Evolutionary conservation across 2,797 vertebrate genomes (phyloP).

Genomic region (Mareca penelope): DNA sequence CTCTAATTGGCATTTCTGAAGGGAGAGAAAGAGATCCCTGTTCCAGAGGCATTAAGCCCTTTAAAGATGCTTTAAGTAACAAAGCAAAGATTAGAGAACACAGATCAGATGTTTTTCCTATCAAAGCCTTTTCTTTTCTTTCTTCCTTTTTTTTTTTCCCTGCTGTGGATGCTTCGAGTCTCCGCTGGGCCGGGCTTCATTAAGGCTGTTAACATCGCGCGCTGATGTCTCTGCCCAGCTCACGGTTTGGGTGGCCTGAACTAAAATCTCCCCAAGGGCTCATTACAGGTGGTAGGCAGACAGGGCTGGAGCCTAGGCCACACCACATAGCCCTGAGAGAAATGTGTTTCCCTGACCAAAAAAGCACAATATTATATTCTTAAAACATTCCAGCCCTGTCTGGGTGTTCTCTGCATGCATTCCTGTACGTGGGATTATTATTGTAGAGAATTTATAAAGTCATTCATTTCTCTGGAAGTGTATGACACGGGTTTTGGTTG

Average conservation of each 20-base stretch:
- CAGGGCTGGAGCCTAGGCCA: conserved; percentile 79
- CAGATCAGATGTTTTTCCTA: conserved; percentile 70
- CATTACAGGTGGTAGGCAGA: conserved; percentile 86
- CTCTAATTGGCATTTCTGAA: conserved; percentile 51
- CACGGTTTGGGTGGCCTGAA: conserved; percentile 89
- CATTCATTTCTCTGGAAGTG: conserved; percentile 93
- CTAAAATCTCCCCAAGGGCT: conserved; percentile 85
- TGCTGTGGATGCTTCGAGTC: conserved; percentile 47
- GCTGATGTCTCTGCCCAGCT: conserved; percentile 69
- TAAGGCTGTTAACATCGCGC: conserved; percentile 66
- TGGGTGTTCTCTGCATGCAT: conserved; percentile 81
- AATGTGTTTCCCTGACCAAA: conserved; percentile 79
- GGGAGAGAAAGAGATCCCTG: conserved; percentile 44
- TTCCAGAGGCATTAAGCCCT: conserved; percentile 26
- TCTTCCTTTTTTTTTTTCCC: conserved; percentile 39
- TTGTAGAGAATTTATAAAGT: conserved; percentile 93
- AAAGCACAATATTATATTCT: conserved; percentile 79
- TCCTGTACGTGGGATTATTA: conserved; percentile 89
- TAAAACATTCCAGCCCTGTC: conserved; percentile 68
- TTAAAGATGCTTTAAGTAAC: conserved; percentile 53
- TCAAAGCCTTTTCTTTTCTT: conserved; percentile 60
- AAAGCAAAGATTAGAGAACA: conserved; percentile 59
- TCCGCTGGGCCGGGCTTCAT: conserved; percentile 63
- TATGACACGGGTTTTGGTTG: conserved; percentile 93
- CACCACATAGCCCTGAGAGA: conserved; percentile 76